Percentiles rank a stretch among this genome's conserved stretches.
Evolutionary conservation across 2,113 vertebrate species (phyloP).

Genomic region (Cyanoliseus patagonus): DNA sequence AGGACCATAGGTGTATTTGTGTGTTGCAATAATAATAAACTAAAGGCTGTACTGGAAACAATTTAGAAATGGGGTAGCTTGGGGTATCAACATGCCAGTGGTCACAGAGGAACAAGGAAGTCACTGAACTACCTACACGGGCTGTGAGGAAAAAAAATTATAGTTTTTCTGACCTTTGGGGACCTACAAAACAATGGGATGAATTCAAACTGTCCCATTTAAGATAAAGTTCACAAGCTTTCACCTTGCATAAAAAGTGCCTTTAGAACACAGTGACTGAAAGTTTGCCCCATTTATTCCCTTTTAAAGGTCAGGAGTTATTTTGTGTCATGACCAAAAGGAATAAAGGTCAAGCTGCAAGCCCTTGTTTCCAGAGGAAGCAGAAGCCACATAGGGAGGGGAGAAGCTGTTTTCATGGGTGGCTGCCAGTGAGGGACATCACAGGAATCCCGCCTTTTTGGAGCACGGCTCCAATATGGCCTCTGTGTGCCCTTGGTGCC

Average conservation of each 20-base stretch:
- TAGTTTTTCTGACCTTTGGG: neutral
- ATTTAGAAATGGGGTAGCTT: neutral
- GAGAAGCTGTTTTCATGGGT: neutral
- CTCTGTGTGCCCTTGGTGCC: neutral
- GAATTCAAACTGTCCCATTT: neutral
- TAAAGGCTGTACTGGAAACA: neutral
- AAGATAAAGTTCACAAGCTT: neutral
- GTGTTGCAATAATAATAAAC: neutral
- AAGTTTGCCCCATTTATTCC: neutral
- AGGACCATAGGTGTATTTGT: neutral
- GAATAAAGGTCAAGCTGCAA: neutral
- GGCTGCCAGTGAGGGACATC: neutral
- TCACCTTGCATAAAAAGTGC: neutral
- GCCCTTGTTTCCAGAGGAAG: neutral
- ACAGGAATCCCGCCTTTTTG: neutral
- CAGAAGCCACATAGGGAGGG: fast-evolving
- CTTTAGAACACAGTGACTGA: neutral
- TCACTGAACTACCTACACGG: fast-evolving
- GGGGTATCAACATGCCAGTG: neutral
- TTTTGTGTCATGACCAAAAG: neutral
- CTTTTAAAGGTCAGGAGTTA: neutral
- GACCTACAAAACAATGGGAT: neutral
- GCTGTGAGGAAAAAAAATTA: neutral
- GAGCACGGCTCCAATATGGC: fast-evolving
- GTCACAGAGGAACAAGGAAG: neutral